A percentile compares a stretch with the other conserved stretches of the same genome.
These are phyloP conservation scores for Oncorhynchus nerka DNA, from an alignment of 2,113 vertebrate species.

Conservation along the genomic window DNA sequence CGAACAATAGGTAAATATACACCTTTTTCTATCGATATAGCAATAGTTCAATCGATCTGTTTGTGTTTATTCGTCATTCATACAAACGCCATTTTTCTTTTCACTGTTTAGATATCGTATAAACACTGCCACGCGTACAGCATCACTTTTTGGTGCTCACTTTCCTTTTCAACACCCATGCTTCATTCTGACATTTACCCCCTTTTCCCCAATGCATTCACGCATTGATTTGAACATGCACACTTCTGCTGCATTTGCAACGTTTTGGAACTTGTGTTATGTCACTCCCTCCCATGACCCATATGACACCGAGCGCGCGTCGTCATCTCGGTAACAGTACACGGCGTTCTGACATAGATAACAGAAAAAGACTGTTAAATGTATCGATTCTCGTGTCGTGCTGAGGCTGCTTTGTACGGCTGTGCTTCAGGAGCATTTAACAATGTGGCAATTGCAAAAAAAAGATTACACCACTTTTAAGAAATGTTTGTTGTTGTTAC, in stretches of 20 bases:
- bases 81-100: constrained; percentile 78
- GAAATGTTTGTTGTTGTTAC: too few relatives aligned
- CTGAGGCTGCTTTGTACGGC: too few relatives aligned
- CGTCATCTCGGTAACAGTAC: too few relatives aligned
- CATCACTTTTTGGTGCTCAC: constrained; percentile 64
- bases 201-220: background rate
- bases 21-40: background rate
- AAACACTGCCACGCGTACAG: constrained; percentile 96
- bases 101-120: constrained; percentile 81
- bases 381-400: too few relatives aligned
- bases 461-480: too few relatives aligned
- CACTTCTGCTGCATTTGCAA: background rate
- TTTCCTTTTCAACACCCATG: constrained; percentile 3
- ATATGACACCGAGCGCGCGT: too few relatives aligned
- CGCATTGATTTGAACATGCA: background rate
- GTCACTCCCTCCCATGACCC: background rate
- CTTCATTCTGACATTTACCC: constrained; percentile 49
- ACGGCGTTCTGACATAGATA: too few relatives aligned
- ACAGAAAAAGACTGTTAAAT: too few relatives aligned
- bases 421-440: too few relatives aligned
- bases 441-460: too few relatives aligned
- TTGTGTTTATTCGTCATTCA: constrained; percentile 36
- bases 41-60: constrained; percentile 35
- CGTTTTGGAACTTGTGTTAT: constrained; percentile 3
- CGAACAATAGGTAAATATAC: constrained; percentile 89